Evolutionary conservation across 2,113 vertebrate species (phyloP).

Genomic region (Neopipo cinnamomea): DNA sequence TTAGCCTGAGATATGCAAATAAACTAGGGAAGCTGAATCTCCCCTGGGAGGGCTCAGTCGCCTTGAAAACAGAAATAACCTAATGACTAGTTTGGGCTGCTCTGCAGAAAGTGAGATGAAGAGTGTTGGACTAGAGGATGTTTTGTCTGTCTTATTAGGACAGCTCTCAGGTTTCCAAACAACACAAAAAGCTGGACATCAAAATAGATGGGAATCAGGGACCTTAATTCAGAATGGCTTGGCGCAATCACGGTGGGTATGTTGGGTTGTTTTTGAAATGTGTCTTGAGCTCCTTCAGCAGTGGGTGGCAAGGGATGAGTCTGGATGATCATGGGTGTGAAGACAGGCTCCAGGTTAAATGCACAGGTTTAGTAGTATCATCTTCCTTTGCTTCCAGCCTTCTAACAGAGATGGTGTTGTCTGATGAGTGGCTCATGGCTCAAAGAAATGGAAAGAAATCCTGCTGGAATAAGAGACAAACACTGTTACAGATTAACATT

Average conservation of each 20-base stretch:
- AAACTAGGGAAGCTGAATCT: background rate
- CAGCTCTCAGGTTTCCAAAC: background rate
- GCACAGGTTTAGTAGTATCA: background rate
- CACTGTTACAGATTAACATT: background rate
- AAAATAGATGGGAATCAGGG: background rate
- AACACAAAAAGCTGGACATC: background rate
- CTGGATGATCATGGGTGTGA: background rate
- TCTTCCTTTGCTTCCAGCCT: background rate
- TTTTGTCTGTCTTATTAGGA: background rate
- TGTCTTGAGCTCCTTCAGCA: background rate
- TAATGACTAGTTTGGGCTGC: background rate
- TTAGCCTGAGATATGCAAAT: background rate
- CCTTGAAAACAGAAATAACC: slow-evolving; percentile 24
- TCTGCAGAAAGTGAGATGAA: background rate
- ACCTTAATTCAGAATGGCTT: background rate
- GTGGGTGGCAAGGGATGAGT: background rate
- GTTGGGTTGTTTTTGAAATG: background rate
- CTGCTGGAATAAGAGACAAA: background rate
- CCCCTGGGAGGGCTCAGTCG: background rate
- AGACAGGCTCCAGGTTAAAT: background rate
- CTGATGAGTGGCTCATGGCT: background rate
- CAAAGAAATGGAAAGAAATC: background rate
- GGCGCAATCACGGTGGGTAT: background rate
- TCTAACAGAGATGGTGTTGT: background rate
- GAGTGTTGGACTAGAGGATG: background rate